Percentiles rank a stretch among this genome's conserved stretches.
These are phyloP conservation scores for Apostichopus parvimensis DNA, from an alignment of 35 echinoderm and acorn worm species.

Conservation along the genomic window DNA sequence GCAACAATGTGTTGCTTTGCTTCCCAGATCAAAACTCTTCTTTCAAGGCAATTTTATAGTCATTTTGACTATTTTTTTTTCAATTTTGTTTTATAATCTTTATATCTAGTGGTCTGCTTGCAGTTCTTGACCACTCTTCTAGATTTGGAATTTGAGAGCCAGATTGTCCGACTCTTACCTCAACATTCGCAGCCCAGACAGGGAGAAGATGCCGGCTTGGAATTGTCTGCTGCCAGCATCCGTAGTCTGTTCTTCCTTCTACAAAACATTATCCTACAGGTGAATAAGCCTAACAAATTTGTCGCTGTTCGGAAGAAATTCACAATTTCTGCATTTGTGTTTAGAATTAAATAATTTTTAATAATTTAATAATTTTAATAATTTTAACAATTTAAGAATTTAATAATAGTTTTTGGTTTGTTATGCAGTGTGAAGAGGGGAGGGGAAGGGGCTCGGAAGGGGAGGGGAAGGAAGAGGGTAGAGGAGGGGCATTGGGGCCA, in stretches of 20 bases:
- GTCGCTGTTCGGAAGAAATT: too few species aligned
- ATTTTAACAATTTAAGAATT: too few species aligned
- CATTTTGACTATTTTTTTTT: background rate
- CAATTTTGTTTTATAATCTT: background rate
- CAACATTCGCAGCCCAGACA: background rate
- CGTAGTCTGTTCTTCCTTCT: conserved; percentile 28
- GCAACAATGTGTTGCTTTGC: too few species aligned
- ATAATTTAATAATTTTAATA: too few species aligned
- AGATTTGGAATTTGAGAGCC: conserved; percentile 21
- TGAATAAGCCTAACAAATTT: background rate
- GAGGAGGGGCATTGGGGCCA: background rate
- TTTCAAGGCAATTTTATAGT: too few species aligned
- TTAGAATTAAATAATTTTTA: too few species aligned
- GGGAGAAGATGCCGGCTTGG: background rate
- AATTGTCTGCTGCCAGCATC: background rate
- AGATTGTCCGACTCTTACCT: background rate
- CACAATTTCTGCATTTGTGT: too few species aligned
- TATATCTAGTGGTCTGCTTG: background rate
- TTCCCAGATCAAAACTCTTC: too few species aligned
- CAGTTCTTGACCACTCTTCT: conserved; percentile 26
- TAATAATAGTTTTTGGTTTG: too few species aligned
- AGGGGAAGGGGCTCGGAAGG: too few species aligned
- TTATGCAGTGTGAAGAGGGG: too few species aligned
- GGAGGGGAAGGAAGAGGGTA: too few species aligned
- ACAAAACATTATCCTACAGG: conserved; percentile 47